Percentiles rank a stretch among this genome's conserved stretches.
Conservation (phyloP, 2,113 vertebrate genomes). For the Typhlomys cinereus region DNA sequence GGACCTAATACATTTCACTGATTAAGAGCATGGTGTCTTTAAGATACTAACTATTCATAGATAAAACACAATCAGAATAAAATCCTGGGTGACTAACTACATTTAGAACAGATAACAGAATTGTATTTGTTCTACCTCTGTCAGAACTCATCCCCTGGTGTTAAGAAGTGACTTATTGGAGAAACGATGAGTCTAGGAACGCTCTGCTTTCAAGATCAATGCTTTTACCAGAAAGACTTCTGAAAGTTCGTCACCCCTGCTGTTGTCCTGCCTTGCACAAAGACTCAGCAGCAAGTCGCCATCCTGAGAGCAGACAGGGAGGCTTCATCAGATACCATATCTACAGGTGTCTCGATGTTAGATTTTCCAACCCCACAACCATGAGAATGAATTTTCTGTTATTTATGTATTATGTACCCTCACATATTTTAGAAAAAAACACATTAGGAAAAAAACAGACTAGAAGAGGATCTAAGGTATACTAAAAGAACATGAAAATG, state of each 20-base stretch:
- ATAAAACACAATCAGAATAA: not conserved
- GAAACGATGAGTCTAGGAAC: not conserved
- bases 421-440: too few relatives aligned
- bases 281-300: not conserved
- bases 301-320: not conserved
- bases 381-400: not conserved
- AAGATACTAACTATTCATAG: not conserved
- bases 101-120: not conserved
- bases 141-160: not conserved
- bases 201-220: not conserved
- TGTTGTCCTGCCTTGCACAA: not conserved
- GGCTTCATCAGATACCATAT: not conserved
- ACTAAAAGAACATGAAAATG: too few relatives aligned
- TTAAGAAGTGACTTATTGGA: not conserved
- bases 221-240: not conserved
- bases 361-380: not conserved
- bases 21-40: not conserved
- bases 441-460: not conserved
- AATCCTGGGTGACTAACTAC: not conserved
- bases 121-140: too few relatives aligned
- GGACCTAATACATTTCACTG: not conserved
- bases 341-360: not conserved
- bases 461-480: too few relatives aligned
- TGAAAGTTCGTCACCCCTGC: not conserved
- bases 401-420: not conserved